Evolutionary conservation across 2,113 vertebrate genomes (phyloP).

Genomic region (Formicarius rufipectus): DNA sequence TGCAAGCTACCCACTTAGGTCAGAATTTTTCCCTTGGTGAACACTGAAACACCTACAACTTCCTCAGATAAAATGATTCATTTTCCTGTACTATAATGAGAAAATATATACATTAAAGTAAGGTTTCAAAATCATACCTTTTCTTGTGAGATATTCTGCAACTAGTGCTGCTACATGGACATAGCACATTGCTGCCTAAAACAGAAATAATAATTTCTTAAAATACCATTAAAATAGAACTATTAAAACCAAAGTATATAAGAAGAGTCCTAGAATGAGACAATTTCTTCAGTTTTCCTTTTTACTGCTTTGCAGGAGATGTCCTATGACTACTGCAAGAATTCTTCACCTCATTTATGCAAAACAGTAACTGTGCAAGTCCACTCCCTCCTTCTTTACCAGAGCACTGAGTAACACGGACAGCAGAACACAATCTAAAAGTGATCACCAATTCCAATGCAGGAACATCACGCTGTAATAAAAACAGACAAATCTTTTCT

Average conservation of each 20-base stretch:
- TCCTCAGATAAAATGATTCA: background rate
- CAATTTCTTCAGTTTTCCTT: background rate
- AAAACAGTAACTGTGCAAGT: background rate
- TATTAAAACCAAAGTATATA: background rate
- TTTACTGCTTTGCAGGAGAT: background rate
- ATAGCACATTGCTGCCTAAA: slow-evolving; percentile 95
- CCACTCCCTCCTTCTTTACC: background rate
- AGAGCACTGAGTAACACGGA: background rate
- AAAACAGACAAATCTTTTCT: background rate
- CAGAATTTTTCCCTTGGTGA: background rate
- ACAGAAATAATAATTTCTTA: background rate
- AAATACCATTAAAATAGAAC: background rate
- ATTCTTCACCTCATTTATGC: background rate
- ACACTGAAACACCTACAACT: background rate
- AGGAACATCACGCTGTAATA: background rate
- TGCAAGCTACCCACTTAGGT: background rate
- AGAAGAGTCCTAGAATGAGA: background rate
- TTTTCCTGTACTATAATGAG: background rate
- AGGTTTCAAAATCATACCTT: slow-evolving; percentile 78
- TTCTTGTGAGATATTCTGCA: slow-evolving; percentile 92
- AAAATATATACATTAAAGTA: background rate
- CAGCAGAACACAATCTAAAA: background rate
- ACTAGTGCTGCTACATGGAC: slow-evolving; percentile 93
- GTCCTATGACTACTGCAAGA: background rate
- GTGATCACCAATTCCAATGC: background rate